Evolutionary conservation across 2,888 invertebrate genomes (phyloP).

Genomic region (Salticus scenicus): DNA sequence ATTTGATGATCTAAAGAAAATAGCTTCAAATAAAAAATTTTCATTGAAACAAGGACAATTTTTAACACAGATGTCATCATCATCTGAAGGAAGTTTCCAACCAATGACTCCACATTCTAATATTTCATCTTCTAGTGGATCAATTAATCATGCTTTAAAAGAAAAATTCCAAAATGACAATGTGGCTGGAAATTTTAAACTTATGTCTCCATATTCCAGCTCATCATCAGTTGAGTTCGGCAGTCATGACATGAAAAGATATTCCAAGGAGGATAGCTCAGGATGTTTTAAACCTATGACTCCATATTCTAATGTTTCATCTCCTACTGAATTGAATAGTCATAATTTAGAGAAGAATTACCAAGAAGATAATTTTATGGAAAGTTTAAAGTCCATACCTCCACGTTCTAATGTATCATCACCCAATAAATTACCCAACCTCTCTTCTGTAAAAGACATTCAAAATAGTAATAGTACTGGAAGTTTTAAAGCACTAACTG

Average conservation of each 20-base stretch:
- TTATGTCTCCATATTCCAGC: constrained; percentile 14
- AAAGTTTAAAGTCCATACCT: constrained; percentile 17
- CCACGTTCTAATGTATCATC: constrained; percentile 4
- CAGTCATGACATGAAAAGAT: background rate
- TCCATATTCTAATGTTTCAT: constrained; percentile 17
- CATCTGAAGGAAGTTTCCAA: background rate
- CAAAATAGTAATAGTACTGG: background rate
- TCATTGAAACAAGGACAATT: too few species aligned
- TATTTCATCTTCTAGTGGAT: background rate
- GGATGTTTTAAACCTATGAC: constrained; percentile 16
- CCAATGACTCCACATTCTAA: background rate
- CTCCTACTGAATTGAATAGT: background rate
- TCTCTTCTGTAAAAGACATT: too few species aligned
- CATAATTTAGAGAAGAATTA: background rate
- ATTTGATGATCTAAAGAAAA: too few species aligned
- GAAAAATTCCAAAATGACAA: too few species aligned
- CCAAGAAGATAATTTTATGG: background rate
- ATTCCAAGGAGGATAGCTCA: too few species aligned
- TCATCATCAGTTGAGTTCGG: background rate
- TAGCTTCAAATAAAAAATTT: too few species aligned
- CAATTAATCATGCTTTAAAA: background rate
- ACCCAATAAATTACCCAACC: background rate
- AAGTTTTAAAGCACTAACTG: background rate
- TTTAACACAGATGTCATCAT: background rate
- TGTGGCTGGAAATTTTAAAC: too few species aligned